A percentile compares a stretch with the other conserved stretches of the same genome.
Conservation (phyloP, 2,113 vertebrate species). For the Passer domesticus region DNA sequence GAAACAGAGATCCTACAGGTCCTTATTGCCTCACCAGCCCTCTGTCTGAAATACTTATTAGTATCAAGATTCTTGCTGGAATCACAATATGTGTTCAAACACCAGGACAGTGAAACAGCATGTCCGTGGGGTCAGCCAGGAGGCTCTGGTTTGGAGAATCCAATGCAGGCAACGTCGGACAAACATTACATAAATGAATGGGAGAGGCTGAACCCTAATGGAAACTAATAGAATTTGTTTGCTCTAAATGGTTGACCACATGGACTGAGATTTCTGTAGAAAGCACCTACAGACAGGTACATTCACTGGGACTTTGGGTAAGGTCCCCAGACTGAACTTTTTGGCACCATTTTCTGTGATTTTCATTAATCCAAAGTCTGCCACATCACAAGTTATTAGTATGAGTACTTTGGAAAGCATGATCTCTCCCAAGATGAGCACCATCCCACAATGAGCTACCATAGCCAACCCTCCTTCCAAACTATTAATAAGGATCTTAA, state of each 20-base stretch:
- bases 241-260: not conserved
- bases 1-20: not conserved
- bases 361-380: not conserved
- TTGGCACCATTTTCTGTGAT: not conserved
- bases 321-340: not conserved
- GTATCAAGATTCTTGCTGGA: not conserved
- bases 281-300: not conserved
- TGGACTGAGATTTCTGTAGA: not conserved
- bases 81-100: not conserved
- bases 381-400: not conserved
- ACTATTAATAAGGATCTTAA: not conserved
- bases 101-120: not conserved
- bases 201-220: not conserved
- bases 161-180: not conserved
- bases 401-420: not conserved
- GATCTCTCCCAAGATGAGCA: not conserved
- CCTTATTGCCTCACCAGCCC: not conserved
- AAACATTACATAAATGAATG: not conserved
- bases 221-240: not conserved
- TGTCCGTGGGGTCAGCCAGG: not conserved
- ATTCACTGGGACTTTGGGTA: not conserved
- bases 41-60: not conserved
- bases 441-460: not conserved
- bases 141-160: not conserved
- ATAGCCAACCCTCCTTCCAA: not conserved